phyloP scores from a whole-genome alignment of 2,888 invertebrate genomes.

The Tethea ocularis region DNA sequence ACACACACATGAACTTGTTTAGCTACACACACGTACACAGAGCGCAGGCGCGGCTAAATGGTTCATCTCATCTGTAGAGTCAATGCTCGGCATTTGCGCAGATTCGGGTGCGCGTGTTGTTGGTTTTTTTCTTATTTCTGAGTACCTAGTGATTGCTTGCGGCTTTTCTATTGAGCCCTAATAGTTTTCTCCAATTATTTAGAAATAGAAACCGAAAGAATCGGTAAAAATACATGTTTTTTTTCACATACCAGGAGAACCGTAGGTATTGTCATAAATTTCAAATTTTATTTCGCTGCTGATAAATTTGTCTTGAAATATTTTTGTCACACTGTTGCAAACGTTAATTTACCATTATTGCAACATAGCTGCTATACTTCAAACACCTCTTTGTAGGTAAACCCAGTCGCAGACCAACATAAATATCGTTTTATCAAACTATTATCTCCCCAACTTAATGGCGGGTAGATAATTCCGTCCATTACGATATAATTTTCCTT shows the following conservation, averaged over 20 bases:
- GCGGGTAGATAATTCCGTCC: background rate
- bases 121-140: conserved; percentile 46
- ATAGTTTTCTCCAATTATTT: background rate
- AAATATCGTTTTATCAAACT: background rate
- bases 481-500: background rate
- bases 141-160: background rate
- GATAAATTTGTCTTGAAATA: no score
- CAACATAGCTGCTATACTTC: no score
- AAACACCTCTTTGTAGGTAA: background rate
- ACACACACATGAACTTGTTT: conserved; percentile 63
- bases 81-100: conserved; percentile 58
- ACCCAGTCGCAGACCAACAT: background rate
- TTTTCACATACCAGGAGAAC: no score
- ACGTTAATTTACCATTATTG: no score
- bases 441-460: background rate
- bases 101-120: conserved; percentile 62
- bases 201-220: no score
- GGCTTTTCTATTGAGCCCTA: background rate
- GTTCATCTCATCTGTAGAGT: conserved; percentile 69
- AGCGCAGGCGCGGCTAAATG: conserved; percentile 56
- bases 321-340: no score
- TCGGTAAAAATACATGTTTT: no score
- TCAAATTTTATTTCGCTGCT: no score
- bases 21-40: conserved; percentile 45
- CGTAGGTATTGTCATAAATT: no score